phyloP scores from a whole-genome alignment of 2,888 invertebrate species.

The Drosophila cognata region DNA sequence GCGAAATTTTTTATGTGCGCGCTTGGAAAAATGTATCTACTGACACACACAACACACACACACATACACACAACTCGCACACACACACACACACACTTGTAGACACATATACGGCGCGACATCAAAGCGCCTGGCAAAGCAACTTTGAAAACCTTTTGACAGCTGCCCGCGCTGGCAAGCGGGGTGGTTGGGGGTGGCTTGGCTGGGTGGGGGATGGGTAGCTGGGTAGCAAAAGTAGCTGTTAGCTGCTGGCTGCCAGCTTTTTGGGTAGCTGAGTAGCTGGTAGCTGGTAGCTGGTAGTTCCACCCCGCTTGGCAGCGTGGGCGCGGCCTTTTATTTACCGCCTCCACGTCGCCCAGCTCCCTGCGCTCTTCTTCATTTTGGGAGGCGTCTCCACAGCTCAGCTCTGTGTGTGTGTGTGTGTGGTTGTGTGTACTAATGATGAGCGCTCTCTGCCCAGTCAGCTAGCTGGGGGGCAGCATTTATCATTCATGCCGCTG shows the following conservation, averaged over 20 bases:
- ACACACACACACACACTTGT: slow-evolving; percentile 22
- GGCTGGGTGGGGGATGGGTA: neutral
- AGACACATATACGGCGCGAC: slow-evolving; percentile 59
- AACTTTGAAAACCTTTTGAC: slow-evolving; percentile 79
- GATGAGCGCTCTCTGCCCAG: slow-evolving; percentile 53
- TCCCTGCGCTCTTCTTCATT: slow-evolving; percentile 23
- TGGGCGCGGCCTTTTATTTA: slow-evolving; percentile 66
- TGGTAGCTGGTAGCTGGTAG: slow-evolving; percentile 12
- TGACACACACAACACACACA: slow-evolving; percentile 48
- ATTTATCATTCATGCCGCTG: slow-evolving; percentile 49
- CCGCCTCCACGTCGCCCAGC: slow-evolving; percentile 5
- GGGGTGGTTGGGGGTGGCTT: slow-evolving; percentile 8
- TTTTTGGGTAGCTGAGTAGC: slow-evolving; percentile 5
- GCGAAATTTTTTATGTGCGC: slow-evolving; percentile 61
- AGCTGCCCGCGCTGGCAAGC: slow-evolving; percentile 58
- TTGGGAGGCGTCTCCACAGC: slow-evolving; percentile 45
- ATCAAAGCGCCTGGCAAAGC: slow-evolving; percentile 71
- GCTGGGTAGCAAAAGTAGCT: neutral
- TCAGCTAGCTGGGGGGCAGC: slow-evolving; percentile 34
- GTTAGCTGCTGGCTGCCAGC: slow-evolving; percentile 6
- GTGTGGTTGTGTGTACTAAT: slow-evolving; percentile 50
- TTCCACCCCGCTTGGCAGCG: slow-evolving; percentile 48
- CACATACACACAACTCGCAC: slow-evolving; percentile 32
- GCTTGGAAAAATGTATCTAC: slow-evolving; percentile 75
- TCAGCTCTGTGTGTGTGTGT: slow-evolving; percentile 15